Base-by-base conservation (phyloP, 2,888 invertebrate genomes). In the Yponomeuta cagnagella region DNA sequence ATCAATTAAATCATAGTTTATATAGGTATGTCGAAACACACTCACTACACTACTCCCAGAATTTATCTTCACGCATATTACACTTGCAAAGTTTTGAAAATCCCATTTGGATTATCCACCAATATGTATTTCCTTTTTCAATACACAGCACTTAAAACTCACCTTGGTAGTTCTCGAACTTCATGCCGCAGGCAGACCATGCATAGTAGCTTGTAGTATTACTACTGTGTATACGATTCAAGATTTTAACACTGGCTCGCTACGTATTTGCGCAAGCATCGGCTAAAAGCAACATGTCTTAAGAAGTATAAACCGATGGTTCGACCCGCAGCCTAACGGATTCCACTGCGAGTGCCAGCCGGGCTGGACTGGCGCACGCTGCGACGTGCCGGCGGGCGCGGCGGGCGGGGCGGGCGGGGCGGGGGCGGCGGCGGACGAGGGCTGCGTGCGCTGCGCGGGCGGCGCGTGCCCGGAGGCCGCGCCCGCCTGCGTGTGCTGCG, bases 321-420 rank as follows among this genome's bases (percentile, higher is more conserved):
- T 58, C 43, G 10, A 23, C 31, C 30, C 30, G 2, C 78, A 89
- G 90, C 74, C 82, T 70, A 77, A 74, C 58, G 89, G 90, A 0
- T 95, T 94, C 89, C 93, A 93, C 79, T 97, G 96, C 92, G 93
- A 93, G 77, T 96, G 96, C 82, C 93, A 93, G 82, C 81, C 92
- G 73, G 96, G 96, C 73, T 96, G 95, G 94, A 86, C 93, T 72
- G 95, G 95, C 69, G 80, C 85, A 65, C 92, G 93, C 76, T 94
- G 94, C 82, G 92, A 93, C 76, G 79, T 89, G 74, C 87, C 92
- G 75, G 82, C 92, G 73, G 85, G 92, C 74, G 95, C 94, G 93
- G 43, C 23, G 43, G 43, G 43, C 43, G 8, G 43, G 2, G 96
- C 89, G 74, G 88, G 90, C 77, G 82, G 92, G 74, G 86, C 70